phyloP scores from a whole-genome alignment of 2,113 vertebrate species.

The Rhipidura dahli region DNA sequence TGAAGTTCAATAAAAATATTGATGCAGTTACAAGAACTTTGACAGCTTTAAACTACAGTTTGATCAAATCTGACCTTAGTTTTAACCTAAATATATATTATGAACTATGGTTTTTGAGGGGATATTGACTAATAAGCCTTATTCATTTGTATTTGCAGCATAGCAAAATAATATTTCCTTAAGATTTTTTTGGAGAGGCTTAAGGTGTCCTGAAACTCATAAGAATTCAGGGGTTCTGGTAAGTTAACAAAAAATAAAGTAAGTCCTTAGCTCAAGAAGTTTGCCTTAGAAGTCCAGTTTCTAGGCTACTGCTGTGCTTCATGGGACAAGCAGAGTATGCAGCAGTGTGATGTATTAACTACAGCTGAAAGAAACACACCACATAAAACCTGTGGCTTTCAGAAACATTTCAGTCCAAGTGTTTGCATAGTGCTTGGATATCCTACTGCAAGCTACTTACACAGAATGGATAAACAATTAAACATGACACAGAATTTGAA shows the following conservation, averaged over 20 bases:
- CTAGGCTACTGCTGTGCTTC: neutral
- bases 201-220: neutral
- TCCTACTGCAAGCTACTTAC: neutral
- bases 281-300: neutral
- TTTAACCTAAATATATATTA: neutral
- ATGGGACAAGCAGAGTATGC: neutral
- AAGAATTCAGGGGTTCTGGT: neutral
- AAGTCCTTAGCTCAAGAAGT: neutral
- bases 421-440: neutral
- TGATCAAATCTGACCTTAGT: neutral
- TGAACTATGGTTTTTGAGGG: neutral
- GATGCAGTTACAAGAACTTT: neutral
- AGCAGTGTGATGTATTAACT: neutral
- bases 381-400: neutral
- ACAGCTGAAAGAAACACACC: neutral
- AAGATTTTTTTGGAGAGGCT: neutral
- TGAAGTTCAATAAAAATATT: neutral
- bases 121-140: neutral
- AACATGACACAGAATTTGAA: neutral
- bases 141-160: neutral
- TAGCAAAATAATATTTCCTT: neutral
- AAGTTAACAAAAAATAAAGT: neutral
- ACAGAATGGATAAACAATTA: neutral
- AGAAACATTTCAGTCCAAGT: neutral
- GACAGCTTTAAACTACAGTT: neutral